phyloP scores from a whole-genome alignment of 1,140 invertebrate species.

The Babylonia areolata region DNA sequence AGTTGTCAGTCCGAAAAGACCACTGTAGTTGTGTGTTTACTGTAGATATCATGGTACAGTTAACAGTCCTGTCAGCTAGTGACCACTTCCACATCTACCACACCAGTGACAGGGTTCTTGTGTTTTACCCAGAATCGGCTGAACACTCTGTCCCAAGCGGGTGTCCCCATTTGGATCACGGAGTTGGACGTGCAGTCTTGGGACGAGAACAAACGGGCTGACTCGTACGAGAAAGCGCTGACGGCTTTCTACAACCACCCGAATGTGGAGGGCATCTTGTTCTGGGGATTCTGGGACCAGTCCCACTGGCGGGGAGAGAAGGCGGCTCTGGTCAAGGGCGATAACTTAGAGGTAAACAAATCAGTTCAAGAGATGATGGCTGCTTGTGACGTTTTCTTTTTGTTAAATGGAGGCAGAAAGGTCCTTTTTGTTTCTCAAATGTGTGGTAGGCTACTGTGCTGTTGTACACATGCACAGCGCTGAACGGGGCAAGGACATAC shows the following conservation, averaged over 20 bases:
- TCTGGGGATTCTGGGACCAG: slow-evolving; percentile 70
- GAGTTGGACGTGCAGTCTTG: slow-evolving; percentile 42
- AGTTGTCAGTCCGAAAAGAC: not conserved
- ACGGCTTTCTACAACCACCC: slow-evolving; percentile 62
- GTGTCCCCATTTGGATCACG: slow-evolving; percentile 65
- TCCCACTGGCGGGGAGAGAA: slow-evolving; percentile 24
- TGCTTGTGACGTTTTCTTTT: no score
- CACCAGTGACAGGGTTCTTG: not conserved
- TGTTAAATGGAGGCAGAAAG: no score
- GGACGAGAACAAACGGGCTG: slow-evolving; percentile 45
- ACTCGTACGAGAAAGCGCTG: slow-evolving; percentile 51
- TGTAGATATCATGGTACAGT: not conserved
- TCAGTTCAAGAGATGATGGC: no score
- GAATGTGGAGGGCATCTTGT: slow-evolving; percentile 61
- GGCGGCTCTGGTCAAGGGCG: slow-evolving; percentile 19
- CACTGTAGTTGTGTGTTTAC: not conserved
- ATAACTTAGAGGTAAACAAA: slow-evolving; percentile 23
- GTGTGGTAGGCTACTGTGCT: no score
- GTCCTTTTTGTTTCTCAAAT: no score
- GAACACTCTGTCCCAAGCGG: slow-evolving; percentile 57
- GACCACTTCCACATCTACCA: not conserved
- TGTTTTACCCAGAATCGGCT: slow-evolving; percentile 42
- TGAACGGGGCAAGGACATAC: no score
- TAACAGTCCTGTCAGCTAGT: not conserved
- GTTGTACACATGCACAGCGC: no score